Evolutionary conservation across 1,140 invertebrate species (phyloP).

Genomic region (Pogonognathellus flavescens): DNA sequence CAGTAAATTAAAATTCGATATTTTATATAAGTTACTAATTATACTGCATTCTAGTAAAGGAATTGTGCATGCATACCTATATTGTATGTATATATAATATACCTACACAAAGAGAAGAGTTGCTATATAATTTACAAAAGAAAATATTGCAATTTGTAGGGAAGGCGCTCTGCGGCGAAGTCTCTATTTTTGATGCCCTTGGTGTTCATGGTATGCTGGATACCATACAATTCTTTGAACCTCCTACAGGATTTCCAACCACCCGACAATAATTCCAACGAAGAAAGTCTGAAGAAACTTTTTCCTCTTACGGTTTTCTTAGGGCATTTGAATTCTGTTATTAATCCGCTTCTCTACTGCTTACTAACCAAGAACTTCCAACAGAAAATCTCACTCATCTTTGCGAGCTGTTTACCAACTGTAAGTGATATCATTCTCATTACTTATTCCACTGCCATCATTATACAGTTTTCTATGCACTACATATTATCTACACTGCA

Average conservation of each 20-base stretch:
- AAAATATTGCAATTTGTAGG: not conserved
- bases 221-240: slow-evolving; percentile 20
- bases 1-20: no score
- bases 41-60: no score
- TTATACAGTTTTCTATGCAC: no score
- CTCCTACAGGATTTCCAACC: not conserved
- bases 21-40: no score
- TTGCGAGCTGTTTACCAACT: not conserved
- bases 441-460: no score
- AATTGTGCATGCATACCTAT: no score
- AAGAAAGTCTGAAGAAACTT: not conserved
- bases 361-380: slow-evolving; percentile 24
- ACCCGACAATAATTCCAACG: not conserved
- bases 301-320: not conserved
- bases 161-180: not conserved
- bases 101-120: no score
- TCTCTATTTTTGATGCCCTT: slow-evolving; percentile 18
- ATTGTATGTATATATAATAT: no score
- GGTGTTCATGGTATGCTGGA: not conserved
- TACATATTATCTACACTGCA: no score
- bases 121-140: no score
- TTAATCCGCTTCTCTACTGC: slow-evolving; percentile 9
- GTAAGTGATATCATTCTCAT: not conserved
- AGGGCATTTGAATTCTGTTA: slow-evolving; percentile 24
- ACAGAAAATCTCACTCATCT: not conserved